Evolutionary conservation across 2,113 vertebrate genomes (phyloP).

Genomic region (Gallinago undulata): DNA sequence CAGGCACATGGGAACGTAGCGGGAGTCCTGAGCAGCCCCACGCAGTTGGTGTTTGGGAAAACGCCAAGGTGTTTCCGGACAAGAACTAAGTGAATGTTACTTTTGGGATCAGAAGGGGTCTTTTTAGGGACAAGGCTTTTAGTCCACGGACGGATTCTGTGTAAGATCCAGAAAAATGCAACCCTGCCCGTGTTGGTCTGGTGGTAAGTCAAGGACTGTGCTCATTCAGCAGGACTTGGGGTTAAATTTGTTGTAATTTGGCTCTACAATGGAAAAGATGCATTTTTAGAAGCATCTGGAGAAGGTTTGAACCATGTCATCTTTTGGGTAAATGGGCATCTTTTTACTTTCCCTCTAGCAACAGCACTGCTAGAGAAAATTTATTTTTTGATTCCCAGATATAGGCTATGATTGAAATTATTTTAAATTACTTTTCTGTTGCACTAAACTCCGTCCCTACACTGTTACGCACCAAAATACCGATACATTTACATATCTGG

Average conservation of each 20-base stretch:
- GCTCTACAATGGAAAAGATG: not conserved
- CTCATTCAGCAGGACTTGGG: not conserved
- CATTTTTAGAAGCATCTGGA: not conserved
- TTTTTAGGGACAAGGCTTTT: not conserved
- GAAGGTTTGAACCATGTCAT: not conserved
- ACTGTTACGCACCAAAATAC: not conserved
- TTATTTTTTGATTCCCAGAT: not conserved
- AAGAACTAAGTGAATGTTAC: too few relatives aligned
- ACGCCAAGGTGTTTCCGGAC: not conserved
- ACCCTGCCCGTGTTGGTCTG: not conserved
- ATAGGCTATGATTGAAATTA: not conserved
- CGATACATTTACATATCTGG: not conserved
- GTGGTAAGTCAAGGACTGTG: not conserved
- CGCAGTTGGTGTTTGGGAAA: not conserved
- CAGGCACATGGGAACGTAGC: accelerated
- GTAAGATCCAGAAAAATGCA: not conserved
- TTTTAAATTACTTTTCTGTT: not conserved
- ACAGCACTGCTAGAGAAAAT: not conserved
- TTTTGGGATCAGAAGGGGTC: not conserved
- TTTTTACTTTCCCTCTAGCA: not conserved
- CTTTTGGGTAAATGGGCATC: accelerated
- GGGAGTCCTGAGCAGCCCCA: accelerated
- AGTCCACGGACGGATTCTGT: not conserved
- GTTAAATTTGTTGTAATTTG: not conserved
- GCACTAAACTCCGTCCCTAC: not conserved